Evolutionary conservation across 2,888 invertebrate species (phyloP), one percentile per base, ranked within the genome.

Genomic region (Spisula subtruncata): DNA sequence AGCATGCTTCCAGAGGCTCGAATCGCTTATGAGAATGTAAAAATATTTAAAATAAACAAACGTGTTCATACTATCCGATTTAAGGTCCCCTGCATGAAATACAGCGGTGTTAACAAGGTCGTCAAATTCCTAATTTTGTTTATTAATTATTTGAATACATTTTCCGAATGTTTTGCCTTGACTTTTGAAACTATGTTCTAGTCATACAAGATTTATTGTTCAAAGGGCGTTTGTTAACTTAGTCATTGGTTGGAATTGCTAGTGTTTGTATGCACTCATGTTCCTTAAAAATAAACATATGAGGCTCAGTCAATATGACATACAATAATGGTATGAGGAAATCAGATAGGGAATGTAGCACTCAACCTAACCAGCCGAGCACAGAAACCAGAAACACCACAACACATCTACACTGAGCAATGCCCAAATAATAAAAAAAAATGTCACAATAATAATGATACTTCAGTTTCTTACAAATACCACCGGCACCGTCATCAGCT

Each of bases 61-160:
- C 46, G 18, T 14, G 1, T 48, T 46, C 35, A 46, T 20, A 81
- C 81, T 48, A 32, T 75, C 29, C 18, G 75, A 75, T 75, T 18
- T 75, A 32, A 75, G 32, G 32, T 75, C 75, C 75, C 29, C 35
- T 16, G 35, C 16, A 18, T 75, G 75, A 75, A 75, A 32, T 16
- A 35, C 16, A 75, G 32, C 18, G 18, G 35, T 75, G 75, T 75
- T 75, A 75, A 75, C 75, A 75, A 75, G 75, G 75, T 75, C 75
- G 35, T 35, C 32, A 75, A 16, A 66, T 75, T 75, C 14, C 75
- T 32, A 75, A 32, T 75, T 25, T 1, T 75, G 60, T 66, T 66
- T 66, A 66, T 66, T 25, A 66, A 66, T 25, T 1, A 25, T 66
- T 66, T 66, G 60, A 66, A 66, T 25, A 25, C 5, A 66, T 66